Conservation (phyloP, 2,113 vertebrate species). For the Zapus hudsonius region DNA sequence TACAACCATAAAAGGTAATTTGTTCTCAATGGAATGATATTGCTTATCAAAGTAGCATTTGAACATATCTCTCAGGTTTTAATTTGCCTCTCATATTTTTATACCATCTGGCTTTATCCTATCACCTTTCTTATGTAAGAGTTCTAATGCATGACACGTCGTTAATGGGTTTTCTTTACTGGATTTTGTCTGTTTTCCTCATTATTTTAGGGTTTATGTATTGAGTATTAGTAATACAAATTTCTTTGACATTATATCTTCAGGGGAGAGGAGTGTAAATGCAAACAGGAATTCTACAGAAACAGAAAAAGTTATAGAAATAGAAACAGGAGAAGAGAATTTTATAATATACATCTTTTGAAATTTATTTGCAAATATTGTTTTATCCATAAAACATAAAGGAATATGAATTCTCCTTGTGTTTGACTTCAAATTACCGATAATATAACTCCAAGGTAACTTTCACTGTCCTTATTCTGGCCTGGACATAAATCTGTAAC, state of each 20-base stretch:
- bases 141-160: background rate
- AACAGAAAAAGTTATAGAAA: too few species aligned
- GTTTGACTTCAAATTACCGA: background rate
- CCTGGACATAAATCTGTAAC: background rate
- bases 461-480: background rate
- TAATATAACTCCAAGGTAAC: background rate
- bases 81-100: conserved; percentile 13
- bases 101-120: background rate
- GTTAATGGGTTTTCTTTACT: background rate
- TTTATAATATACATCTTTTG: background rate
- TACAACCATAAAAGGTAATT: background rate
- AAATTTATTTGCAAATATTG: background rate
- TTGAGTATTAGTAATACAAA: background rate
- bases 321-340: background rate
- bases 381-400: background rate
- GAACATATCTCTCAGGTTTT: background rate
- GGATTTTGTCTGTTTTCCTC: background rate
- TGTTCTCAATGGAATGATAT: conserved; percentile 18
- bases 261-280: background rate
- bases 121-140: background rate
- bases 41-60: background rate
- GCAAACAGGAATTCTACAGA: too few species aligned
- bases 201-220: background rate
- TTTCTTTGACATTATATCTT: conserved; percentile 2
- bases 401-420: background rate